Conservation (phyloP, 1,140 invertebrate species). For the Adelges cooleyi region DNA sequence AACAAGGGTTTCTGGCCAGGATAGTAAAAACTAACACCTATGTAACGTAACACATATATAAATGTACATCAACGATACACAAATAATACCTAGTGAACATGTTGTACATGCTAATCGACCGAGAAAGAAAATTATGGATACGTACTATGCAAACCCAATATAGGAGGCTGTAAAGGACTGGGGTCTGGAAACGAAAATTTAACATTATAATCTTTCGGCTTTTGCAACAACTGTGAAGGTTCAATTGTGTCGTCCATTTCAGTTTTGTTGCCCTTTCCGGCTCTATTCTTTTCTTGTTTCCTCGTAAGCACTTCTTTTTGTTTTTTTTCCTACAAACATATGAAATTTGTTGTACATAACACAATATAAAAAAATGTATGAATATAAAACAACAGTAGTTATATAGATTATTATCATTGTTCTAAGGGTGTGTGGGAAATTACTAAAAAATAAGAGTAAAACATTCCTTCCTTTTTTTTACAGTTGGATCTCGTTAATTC, state of each 20-base stretch:
- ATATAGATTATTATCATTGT: too few species aligned
- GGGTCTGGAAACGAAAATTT: constrained; percentile 96
- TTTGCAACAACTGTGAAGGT: constrained; percentile 69
- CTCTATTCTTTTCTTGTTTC: constrained; percentile 85
- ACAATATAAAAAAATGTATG: too few species aligned
- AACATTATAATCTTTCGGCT: constrained; percentile 87
- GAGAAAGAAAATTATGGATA: not conserved
- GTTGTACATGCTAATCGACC: not conserved
- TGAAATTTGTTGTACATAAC: too few species aligned
- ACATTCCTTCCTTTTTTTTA: too few species aligned
- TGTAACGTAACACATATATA: not conserved
- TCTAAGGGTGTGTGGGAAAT: too few species aligned
- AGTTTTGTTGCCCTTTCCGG: constrained; percentile 61
- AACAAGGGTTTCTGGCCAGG: constrained; percentile 68
- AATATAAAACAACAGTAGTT: too few species aligned
- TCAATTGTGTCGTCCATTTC: constrained; percentile 49
- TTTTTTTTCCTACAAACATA: constrained; percentile 61
- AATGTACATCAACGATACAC: too few species aligned
- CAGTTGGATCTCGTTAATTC: not conserved
- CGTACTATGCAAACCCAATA: constrained; percentile 69
- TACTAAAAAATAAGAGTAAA: too few species aligned
- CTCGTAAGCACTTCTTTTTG: constrained; percentile 81
- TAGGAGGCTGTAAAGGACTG: constrained; percentile 85
- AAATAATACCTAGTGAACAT: too few species aligned
- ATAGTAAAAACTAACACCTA: constrained; percentile 65